Evolutionary conservation across 2,888 invertebrate species (phyloP).

Genomic region (Priapulus caudatus): DNA sequence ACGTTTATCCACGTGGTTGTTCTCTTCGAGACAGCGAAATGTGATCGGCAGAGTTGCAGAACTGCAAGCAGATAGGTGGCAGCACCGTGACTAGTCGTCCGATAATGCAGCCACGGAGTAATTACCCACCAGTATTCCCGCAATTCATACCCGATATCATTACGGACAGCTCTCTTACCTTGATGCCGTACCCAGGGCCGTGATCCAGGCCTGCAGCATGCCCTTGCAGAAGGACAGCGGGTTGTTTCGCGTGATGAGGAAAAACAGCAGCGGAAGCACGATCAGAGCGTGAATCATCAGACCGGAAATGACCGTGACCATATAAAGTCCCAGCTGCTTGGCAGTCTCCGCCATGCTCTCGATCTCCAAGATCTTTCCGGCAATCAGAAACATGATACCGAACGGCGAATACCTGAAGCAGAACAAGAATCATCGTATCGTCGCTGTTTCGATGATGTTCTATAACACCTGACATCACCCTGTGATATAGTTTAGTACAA

Average conservation of each 20-base stretch:
- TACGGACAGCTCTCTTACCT: too few relatives aligned
- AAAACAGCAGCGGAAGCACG: conserved; percentile 70
- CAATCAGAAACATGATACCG: conserved; percentile 70
- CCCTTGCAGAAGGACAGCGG: conserved; percentile 75
- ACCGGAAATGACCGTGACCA: conserved; percentile 65
- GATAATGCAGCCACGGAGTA: too few relatives aligned
- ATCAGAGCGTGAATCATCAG: conserved; percentile 70
- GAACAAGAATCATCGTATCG: too few relatives aligned
- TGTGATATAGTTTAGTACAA: too few relatives aligned
- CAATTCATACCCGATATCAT: too few relatives aligned
- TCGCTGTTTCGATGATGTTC: too few relatives aligned
- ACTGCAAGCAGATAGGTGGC: too few relatives aligned
- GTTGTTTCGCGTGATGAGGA: conserved; percentile 63
- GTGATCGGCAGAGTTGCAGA: conserved; percentile 80
- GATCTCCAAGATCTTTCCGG: conserved; percentile 62
- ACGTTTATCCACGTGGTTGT: conserved; percentile 62
- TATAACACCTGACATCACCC: too few relatives aligned
- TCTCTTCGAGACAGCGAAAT: conserved; percentile 71
- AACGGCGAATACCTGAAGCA: conserved; percentile 56
- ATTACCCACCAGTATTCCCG: too few relatives aligned
- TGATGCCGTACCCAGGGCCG: conserved; percentile 78
- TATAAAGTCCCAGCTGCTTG: conserved; percentile 44
- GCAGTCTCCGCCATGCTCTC: conserved; percentile 49
- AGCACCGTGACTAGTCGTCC: too few relatives aligned
- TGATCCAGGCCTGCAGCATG: conserved; percentile 66